phyloP scores from a whole-genome alignment of 2,888 invertebrate genomes.

The Pseudolycoriella hygida region DNA sequence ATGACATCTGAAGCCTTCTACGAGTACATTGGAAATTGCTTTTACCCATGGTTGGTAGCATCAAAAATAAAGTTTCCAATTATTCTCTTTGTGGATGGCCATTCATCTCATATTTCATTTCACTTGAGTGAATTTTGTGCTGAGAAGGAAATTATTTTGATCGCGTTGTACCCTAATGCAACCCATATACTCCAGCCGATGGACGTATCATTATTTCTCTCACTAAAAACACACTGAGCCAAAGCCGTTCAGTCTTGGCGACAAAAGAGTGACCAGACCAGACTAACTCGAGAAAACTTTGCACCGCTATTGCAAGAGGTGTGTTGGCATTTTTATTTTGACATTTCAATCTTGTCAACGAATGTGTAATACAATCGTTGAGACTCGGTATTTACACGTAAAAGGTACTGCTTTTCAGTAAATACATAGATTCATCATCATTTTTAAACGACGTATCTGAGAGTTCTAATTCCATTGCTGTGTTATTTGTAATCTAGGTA shows the following conservation, averaged over 20 bases:
- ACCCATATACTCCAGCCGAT: slow-evolving; percentile 24
- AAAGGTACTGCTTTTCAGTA: too few species aligned
- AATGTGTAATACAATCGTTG: too few species aligned
- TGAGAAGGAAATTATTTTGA: slow-evolving; percentile 19
- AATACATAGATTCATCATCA: too few species aligned
- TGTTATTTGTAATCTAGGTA: too few species aligned
- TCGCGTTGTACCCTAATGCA: slow-evolving; percentile 21
- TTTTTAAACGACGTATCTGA: too few species aligned
- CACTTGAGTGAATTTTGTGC: slow-evolving; percentile 21
- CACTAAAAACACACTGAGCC: slow-evolving; percentile 19
- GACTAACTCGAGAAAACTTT: not conserved
- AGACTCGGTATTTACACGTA: too few species aligned
- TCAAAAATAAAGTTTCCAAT: slow-evolving; percentile 19
- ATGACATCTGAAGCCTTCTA: slow-evolving; percentile 22
- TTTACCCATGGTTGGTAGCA: slow-evolving; percentile 18
- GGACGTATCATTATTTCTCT: slow-evolving; percentile 21
- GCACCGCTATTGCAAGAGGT: slow-evolving; percentile 3
- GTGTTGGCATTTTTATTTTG: too few species aligned
- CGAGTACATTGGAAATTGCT: slow-evolving; percentile 22
- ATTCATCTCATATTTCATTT: slow-evolving; percentile 20
- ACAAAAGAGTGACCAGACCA: slow-evolving; percentile 4
- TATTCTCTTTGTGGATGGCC: slow-evolving; percentile 23
- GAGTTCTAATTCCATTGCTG: too few species aligned
- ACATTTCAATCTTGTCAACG: too few species aligned
- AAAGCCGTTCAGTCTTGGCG: slow-evolving; percentile 12